Percentiles rank a stretch among this genome's conserved stretches.
Conservation (phyloP, 2,113 vertebrate species). For the Pterocles burchelli region DNA sequence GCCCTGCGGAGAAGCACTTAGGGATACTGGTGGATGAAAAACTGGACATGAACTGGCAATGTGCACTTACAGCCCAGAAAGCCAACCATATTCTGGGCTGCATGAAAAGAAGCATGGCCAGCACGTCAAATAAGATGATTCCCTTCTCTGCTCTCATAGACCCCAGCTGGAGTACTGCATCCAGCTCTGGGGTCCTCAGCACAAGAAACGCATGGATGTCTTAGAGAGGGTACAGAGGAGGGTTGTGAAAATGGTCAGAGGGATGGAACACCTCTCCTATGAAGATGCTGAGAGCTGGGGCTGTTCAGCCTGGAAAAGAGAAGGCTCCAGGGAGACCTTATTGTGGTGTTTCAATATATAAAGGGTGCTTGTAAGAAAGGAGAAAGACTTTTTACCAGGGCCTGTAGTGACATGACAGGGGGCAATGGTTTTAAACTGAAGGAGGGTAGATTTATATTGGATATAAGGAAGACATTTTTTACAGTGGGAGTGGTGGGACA, state of each 20-base stretch:
- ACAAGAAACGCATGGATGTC: background rate
- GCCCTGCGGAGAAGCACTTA: background rate
- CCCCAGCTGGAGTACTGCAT: background rate
- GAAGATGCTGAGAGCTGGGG: background rate
- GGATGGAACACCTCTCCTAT: background rate
- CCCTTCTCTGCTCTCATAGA: background rate
- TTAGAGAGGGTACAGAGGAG: background rate
- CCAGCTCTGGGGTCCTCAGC: background rate
- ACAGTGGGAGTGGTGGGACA: background rate
- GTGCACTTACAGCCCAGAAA: too few relatives aligned
- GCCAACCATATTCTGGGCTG: background rate
- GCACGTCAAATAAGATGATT: background rate
- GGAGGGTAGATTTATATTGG: background rate
- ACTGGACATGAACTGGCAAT: too few relatives aligned
- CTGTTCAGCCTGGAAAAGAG: background rate
- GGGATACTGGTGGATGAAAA: too few relatives aligned
- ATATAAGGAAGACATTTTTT: background rate
- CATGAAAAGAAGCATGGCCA: background rate
- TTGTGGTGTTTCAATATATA: too few relatives aligned
- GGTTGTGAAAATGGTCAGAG: background rate
- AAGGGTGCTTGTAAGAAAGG: too few relatives aligned
- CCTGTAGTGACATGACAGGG: too few relatives aligned
- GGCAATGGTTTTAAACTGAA: too few relatives aligned
- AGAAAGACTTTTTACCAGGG: too few relatives aligned
- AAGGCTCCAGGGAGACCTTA: accelerated